Percentiles rank a stretch among this genome's conserved stretches.
These are phyloP conservation scores for Cheilosia urbana DNA, from an alignment of 2,888 invertebrate genomes.

Conservation along the genomic window DNA sequence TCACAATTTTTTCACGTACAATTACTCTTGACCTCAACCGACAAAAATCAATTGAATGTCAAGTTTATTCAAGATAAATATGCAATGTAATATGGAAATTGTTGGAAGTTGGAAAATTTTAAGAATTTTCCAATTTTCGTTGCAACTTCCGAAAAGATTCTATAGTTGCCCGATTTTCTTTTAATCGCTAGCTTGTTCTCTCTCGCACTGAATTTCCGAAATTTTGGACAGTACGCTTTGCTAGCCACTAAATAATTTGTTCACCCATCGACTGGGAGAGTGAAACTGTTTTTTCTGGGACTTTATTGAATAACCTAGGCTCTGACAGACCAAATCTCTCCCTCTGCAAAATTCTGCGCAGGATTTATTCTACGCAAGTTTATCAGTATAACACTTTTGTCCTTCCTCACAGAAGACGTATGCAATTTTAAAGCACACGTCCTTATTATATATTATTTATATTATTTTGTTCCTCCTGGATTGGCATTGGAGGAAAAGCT, in stretches of 20 bases:
- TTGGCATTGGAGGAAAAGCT: conserved; percentile 41
- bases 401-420: conserved; percentile 36
- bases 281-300: conserved; percentile 73
- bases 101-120: conserved; percentile 1
- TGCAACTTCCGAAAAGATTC: conserved; percentile 11
- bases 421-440: conserved; percentile 53
- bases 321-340: neutral
- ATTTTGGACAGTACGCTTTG: conserved; percentile 41
- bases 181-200: conserved; percentile 13
- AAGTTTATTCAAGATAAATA: conserved; percentile 37
- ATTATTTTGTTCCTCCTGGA: conserved; percentile 21
- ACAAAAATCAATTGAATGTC: conserved; percentile 69
- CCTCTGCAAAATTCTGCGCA: conserved; percentile 64
- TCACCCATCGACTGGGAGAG: conserved; percentile 73
- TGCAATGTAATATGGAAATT: neutral
- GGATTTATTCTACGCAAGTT: conserved; percentile 66
- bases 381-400: conserved; percentile 60
- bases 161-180: conserved; percentile 27
- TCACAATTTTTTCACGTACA: conserved; percentile 21
- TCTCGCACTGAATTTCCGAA: conserved; percentile 43
- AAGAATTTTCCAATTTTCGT: neutral
- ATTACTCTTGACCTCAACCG: conserved; percentile 59
- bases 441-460: conserved; percentile 62
- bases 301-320: conserved; percentile 49
- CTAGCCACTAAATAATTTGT: conserved; percentile 72